These are phyloP conservation scores for Catagonus wagneri DNA, from an alignment of 2,113 vertebrate genomes.

Conservation along the genomic window DNA sequence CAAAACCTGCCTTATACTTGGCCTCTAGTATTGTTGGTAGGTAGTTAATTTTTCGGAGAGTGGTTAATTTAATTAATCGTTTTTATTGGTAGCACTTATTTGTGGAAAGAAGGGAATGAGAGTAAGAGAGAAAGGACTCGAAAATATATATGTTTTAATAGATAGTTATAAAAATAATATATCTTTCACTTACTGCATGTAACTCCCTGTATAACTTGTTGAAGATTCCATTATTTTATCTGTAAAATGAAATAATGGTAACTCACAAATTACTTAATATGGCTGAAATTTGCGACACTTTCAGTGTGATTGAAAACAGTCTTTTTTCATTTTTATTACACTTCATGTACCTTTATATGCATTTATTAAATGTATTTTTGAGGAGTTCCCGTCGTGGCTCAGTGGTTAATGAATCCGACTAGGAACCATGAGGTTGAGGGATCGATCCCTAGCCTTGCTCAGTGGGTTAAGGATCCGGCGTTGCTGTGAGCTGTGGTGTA, in stretches of 20 bases:
- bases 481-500: too few relatives aligned
- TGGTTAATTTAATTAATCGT: background rate
- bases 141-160: background rate
- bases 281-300: background rate
- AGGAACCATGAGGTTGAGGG: too few relatives aligned
- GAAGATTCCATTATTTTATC: background rate
- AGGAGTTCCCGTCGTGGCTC: too few relatives aligned
- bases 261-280: background rate
- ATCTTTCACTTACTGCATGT: background rate
- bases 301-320: background rate
- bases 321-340: background rate
- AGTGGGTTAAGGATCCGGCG: too few relatives aligned
- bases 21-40: background rate
- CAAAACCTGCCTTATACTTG: background rate
- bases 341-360: background rate
- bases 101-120: background rate
- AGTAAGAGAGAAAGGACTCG: background rate
- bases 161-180: background rate
- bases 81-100: background rate
- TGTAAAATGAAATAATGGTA: conserved; percentile 31
- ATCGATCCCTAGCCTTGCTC: too few relatives aligned
- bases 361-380: conserved; percentile 49
- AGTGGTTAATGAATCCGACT: too few relatives aligned
- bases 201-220: background rate
- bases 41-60: background rate